Evolutionary conservation across 2,888 invertebrate species (phyloP).

Genomic region (Caenorhabditis japonica): DNA sequence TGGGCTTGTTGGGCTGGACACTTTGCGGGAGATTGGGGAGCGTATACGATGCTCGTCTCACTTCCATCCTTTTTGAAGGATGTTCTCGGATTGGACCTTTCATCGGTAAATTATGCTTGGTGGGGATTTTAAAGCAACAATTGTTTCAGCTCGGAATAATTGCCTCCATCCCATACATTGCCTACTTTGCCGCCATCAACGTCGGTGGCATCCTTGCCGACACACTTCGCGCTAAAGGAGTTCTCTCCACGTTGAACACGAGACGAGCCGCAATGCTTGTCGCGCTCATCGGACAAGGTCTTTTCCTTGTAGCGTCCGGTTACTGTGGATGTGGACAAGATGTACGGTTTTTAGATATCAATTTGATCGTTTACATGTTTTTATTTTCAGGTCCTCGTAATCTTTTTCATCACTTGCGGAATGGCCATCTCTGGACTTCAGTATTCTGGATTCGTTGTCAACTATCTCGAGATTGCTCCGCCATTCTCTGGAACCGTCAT

Average conservation of each 20-base stretch:
- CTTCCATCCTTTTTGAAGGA: conserved; percentile 78
- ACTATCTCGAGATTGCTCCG: conserved; percentile 77
- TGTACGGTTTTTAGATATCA: conserved; percentile 12
- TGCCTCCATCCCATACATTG: conserved; percentile 76
- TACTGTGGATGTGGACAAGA: conserved; percentile 76
- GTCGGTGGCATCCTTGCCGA: conserved; percentile 75
- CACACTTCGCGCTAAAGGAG: conserved; percentile 61
- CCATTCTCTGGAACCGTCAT: conserved; percentile 71
- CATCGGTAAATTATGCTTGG: conserved; percentile 66
- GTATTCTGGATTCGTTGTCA: conserved; percentile 76
- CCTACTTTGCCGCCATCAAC: conserved; percentile 76
- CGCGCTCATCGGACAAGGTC: conserved; percentile 74
- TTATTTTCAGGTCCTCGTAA: conserved; percentile 64
- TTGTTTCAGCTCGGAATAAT: conserved; percentile 74
- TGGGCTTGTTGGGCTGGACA: conserved; percentile 79
- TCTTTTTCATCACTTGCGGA: conserved; percentile 71
- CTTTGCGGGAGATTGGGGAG: conserved; percentile 79
- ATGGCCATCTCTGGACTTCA: conserved; percentile 76
- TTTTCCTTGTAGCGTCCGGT: conserved; percentile 74
- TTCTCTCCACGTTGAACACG: conserved; percentile 74
- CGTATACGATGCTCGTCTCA: conserved; percentile 79
- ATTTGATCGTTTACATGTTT: background rate
- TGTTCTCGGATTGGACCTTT: conserved; percentile 75
- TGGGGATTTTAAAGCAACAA: background rate
- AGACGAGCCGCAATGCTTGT: conserved; percentile 75